phyloP scores from a whole-genome alignment of 2,888 invertebrate species.

The Epistrophella euchroma region DNA sequence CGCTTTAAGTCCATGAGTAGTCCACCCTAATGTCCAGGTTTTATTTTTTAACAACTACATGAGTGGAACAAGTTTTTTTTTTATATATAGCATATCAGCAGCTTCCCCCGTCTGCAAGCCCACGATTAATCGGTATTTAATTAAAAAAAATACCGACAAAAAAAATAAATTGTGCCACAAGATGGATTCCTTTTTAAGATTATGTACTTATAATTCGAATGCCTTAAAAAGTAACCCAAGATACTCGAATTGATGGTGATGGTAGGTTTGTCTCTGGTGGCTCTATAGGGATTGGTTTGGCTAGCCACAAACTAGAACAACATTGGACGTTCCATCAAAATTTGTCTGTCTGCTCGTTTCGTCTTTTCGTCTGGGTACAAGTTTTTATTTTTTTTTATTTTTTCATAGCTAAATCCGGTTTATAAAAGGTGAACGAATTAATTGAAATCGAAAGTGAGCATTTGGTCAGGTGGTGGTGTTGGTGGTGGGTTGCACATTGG shows the following conservation, averaged over 20 bases:
- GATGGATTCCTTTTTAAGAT: slow-evolving; percentile 49
- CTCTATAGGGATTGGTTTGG: slow-evolving; percentile 15
- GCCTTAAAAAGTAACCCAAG: slow-evolving; percentile 14
- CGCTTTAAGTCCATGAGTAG: slow-evolving; percentile 30
- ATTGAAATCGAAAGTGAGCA: slow-evolving; percentile 61
- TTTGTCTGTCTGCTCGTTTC: not conserved
- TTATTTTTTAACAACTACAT: slow-evolving; percentile 18
- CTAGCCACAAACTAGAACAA: slow-evolving; percentile 18
- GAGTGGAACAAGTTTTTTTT: slow-evolving; percentile 21
- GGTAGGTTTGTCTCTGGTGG: not conserved
- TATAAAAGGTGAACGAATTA: slow-evolving; percentile 42
- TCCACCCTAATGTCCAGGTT: slow-evolving; percentile 3
- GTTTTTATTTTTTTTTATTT: not conserved
- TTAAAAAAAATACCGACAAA: slow-evolving; percentile 37
- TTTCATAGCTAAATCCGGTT: slow-evolving; percentile 45
- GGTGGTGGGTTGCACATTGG: slow-evolving; percentile 35
- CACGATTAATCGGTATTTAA: slow-evolving; percentile 59
- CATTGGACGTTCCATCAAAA: too few species aligned
- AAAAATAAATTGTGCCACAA: slow-evolving; percentile 43
- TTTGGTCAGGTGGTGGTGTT: slow-evolving; percentile 23
- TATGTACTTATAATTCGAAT: slow-evolving; percentile 30
- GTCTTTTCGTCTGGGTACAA: slow-evolving; percentile 2
- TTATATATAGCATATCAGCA: not conserved
- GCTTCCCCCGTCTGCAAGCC: slow-evolving; percentile 13
- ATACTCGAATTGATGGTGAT: not conserved